phyloP scores from a whole-genome alignment of 2,888 invertebrate genomes.

The Trachelus troglodyta region DNA sequence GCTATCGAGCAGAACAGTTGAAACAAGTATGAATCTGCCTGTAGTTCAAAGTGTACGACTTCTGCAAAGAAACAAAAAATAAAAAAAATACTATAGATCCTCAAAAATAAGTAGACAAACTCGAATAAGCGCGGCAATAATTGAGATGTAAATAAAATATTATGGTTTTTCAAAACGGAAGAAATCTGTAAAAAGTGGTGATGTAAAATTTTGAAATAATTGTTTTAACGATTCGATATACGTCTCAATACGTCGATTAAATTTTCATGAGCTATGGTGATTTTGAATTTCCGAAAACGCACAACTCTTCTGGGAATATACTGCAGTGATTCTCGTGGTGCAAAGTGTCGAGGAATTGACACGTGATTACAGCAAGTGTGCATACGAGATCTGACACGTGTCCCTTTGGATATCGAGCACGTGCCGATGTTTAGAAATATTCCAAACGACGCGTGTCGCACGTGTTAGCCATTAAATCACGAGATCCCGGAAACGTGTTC shows the following conservation, averaged over 20 bases:
- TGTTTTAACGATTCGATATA: too few species aligned
- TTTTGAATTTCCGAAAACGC: background rate
- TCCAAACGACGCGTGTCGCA: constrained; percentile 40
- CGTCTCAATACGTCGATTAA: too few species aligned
- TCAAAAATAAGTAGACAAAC: background rate
- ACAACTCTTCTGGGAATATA: background rate
- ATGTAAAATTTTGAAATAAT: too few species aligned
- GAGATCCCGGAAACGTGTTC: constrained; percentile 3
- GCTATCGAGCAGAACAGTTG: background rate
- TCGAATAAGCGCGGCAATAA: background rate
- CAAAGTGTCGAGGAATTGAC: constrained; percentile 7
- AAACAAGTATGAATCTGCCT: background rate
- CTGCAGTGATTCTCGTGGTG: background rate
- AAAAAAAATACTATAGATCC: background rate
- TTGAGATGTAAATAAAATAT: background rate
- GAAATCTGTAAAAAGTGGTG: background rate
- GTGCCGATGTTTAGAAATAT: constrained; percentile 54
- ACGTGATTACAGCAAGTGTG: constrained; percentile 15
- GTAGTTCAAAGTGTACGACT: background rate
- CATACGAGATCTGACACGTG: constrained; percentile 24
- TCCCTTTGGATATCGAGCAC: constrained; percentile 35
- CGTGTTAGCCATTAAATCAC: background rate
- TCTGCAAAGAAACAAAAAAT: background rate
- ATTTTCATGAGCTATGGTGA: background rate
- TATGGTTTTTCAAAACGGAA: background rate